Percentiles rank a stretch among this genome's conserved stretches.
phyloP scores from a whole-genome alignment of 2,113 vertebrate species.

The Colinus virginianus region DNA sequence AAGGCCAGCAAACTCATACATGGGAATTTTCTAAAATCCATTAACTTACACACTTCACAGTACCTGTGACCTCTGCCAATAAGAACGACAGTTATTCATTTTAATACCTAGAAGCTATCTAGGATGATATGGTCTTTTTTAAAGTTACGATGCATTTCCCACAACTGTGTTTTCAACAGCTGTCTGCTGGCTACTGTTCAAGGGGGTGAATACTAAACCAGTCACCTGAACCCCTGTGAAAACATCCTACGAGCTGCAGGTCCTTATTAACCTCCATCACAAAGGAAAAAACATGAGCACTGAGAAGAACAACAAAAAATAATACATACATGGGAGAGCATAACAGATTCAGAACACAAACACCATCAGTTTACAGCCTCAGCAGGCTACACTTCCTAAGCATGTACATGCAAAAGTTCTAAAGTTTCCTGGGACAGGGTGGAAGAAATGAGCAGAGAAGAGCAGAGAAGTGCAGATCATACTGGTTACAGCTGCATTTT shows the following conservation, averaged over 20 bases:
- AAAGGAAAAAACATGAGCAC: not conserved
- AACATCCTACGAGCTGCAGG: not conserved
- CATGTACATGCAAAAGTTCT: fast-evolving
- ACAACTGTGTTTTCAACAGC: not conserved
- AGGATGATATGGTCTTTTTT: not conserved
- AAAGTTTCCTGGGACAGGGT: not conserved
- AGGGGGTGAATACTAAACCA: not conserved
- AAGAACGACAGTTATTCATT: not conserved
- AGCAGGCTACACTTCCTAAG: not conserved
- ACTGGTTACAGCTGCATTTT: not conserved
- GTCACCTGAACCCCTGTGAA: not conserved
- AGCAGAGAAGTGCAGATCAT: not conserved
- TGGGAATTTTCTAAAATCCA: not conserved
- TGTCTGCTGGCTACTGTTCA: not conserved
- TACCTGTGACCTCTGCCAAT: not conserved
- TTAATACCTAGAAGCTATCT: not conserved
- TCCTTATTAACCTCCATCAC: not conserved
- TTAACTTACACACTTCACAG: not conserved
- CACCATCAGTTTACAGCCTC: not conserved
- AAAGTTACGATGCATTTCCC: not conserved
- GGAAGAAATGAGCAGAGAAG: fast-evolving
- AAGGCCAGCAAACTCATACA: not conserved
- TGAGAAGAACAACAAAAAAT: not conserved
- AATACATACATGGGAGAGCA: not conserved
- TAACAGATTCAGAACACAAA: not conserved